Conservation (phyloP, 35 echinoderm and acorn worm species). For the Diadema setosum region DNA sequence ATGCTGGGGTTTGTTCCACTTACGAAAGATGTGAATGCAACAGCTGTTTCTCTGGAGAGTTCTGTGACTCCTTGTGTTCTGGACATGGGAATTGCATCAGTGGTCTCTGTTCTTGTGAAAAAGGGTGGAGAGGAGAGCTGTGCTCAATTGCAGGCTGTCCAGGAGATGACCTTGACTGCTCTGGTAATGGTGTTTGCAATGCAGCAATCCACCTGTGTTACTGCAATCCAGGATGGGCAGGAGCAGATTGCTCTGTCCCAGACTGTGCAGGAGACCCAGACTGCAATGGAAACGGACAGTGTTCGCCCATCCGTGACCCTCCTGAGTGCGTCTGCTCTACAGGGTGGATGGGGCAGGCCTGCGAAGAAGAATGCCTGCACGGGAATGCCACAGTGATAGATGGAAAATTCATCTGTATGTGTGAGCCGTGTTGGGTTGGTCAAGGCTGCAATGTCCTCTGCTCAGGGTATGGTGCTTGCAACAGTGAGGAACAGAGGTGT, state of each 20-base stretch:
- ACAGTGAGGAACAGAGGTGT: constrained; percentile 18
- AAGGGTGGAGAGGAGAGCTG: constrained; percentile 57
- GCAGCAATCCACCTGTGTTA: constrained; percentile 67
- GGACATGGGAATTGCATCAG: constrained; percentile 53
- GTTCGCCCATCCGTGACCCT: constrained; percentile 39
- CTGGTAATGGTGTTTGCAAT: constrained; percentile 88
- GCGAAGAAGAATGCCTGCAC: constrained; percentile 69
- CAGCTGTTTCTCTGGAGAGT: constrained; percentile 61
- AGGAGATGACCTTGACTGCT: constrained; percentile 58
- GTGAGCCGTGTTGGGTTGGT: constrained; percentile 84
- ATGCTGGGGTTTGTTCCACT: constrained; percentile 37
- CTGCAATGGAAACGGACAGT: constrained; percentile 58
- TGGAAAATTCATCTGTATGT: constrained; percentile 56
- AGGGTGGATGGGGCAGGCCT: constrained; percentile 79
- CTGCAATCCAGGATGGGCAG: constrained; percentile 72
- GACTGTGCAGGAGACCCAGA: constrained; percentile 88
- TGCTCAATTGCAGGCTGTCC: constrained; percentile 80
- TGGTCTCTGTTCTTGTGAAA: constrained; percentile 47
- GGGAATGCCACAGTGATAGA: constrained; percentile 21
- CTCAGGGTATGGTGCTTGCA: constrained; percentile 64
- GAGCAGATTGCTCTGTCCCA: constrained; percentile 46
- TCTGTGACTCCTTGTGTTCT: constrained; percentile 70
- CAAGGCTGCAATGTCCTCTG: constrained; percentile 73
- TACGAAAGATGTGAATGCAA: constrained; percentile 57
- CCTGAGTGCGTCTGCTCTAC: constrained; percentile 55